Evolutionary conservation across 2,113 vertebrate species (phyloP).

Genomic region (Apteryx mantelli): DNA sequence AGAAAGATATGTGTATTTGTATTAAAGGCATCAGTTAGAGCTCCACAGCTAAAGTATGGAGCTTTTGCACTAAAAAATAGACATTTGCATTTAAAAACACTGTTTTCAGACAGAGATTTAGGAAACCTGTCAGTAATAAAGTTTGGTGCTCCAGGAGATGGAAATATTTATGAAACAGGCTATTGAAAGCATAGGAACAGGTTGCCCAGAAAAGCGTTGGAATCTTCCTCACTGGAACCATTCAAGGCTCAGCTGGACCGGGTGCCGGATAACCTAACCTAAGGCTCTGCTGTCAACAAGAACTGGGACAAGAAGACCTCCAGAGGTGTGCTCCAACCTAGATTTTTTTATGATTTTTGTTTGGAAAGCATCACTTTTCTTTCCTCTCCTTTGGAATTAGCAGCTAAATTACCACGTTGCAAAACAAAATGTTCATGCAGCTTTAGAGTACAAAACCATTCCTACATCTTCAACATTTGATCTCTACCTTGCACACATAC

Average conservation of each 20-base stretch:
- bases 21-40: not conserved
- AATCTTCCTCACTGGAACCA: not conserved
- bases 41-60: not conserved
- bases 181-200: not conserved
- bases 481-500: not conserved
- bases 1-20: not conserved
- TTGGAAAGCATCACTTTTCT: not conserved
- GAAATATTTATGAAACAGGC: not conserved
- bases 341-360: not conserved
- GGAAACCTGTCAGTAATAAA: not conserved
- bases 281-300: not conserved
- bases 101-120: too few relatives aligned
- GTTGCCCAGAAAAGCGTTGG: not conserved
- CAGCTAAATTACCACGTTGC: not conserved
- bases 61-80: not conserved
- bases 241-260: not conserved
- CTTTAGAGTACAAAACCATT: not conserved
- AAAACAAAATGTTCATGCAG: not conserved
- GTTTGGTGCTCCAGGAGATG: not conserved
- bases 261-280: not conserved
- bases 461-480: not conserved
- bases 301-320: not conserved
- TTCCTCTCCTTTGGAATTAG: not conserved
- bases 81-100: not conserved
- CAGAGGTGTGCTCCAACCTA: not conserved